Conservation (phyloP, 64 coral and sea anemone genomes). For the Porites lutea region DNA sequence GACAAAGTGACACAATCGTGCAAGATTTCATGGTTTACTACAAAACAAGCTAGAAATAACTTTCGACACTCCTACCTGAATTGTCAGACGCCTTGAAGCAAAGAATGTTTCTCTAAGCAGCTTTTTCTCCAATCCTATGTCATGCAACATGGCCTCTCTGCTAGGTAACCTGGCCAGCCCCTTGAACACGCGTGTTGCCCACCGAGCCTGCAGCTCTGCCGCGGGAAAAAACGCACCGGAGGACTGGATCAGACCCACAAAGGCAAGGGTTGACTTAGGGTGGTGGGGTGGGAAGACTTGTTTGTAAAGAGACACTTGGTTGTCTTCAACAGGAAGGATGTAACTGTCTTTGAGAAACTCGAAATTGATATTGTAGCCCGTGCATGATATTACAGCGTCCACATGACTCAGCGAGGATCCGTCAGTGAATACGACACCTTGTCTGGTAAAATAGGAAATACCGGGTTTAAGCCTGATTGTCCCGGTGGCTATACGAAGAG, state of each 20-base stretch:
- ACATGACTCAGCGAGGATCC: conserved; percentile 52
- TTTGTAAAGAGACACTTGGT: conserved; percentile 72
- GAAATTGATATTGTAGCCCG: conserved; percentile 73
- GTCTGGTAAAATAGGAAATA: conserved; percentile 50
- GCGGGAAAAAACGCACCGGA: conserved; percentile 61
- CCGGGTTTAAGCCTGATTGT: conserved; percentile 64
- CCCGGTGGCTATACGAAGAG: conserved; percentile 72
- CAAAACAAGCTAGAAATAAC: too few relatives aligned
- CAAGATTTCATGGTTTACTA: too few relatives aligned
- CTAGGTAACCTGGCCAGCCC: conserved; percentile 62
- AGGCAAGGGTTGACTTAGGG: conserved; percentile 55
- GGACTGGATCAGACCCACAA: conserved; percentile 71
- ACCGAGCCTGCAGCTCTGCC: conserved; percentile 70
- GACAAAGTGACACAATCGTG: too few relatives aligned
- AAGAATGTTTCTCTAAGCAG: conserved; percentile 9
- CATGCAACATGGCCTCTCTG: conserved; percentile 44
- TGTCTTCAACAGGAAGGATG: conserved; percentile 51
- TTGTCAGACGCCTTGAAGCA: conserved; percentile 22
- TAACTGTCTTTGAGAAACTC: conserved; percentile 75
- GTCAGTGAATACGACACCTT: conserved; percentile 56
- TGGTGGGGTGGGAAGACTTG: conserved; percentile 81
- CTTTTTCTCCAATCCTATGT: conserved; percentile 52
- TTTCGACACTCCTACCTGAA: conserved; percentile 24
- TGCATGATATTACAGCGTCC: conserved; percentile 75
- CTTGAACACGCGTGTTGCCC: conserved; percentile 72